Conservation (phyloP, 2,888 invertebrate genomes). For the Eucera pruinosa region DNA sequence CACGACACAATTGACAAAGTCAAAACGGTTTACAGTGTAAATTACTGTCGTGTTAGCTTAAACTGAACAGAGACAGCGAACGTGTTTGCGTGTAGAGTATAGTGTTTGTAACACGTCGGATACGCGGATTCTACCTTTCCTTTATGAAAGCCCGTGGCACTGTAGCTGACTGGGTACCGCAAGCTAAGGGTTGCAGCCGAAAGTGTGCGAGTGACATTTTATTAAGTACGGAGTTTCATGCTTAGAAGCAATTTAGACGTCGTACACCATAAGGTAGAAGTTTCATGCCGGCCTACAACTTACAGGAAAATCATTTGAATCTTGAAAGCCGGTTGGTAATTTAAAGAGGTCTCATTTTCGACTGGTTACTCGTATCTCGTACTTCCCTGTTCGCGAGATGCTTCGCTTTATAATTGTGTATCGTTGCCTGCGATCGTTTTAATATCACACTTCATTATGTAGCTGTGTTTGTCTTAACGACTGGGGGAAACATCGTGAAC, state of each 20-base stretch:
- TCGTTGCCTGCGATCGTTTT: slow-evolving; percentile 7
- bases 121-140: slow-evolving; percentile 12
- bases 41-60: slow-evolving; percentile 16
- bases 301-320: slow-evolving; percentile 32
- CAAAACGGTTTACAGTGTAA: not conserved
- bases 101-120: too few species aligned
- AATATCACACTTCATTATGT: not conserved
- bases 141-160: slow-evolving; percentile 2
- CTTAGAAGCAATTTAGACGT: slow-evolving; percentile 49
- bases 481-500: too few species aligned
- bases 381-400: slow-evolving; percentile 1
- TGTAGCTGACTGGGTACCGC: slow-evolving; percentile 36
- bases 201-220: slow-evolving; percentile 53
- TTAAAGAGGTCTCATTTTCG: slow-evolving; percentile 36
- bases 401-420: slow-evolving; percentile 15
- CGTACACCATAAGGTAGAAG: slow-evolving; percentile 21
- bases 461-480: not conserved
- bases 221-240: slow-evolving; percentile 53
- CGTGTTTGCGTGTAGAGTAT: too few species aligned
- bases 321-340: slow-evolving; percentile 27
- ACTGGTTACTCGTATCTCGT: not conserved
- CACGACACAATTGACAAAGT: not conserved
- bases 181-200: slow-evolving; percentile 10
- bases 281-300: slow-evolving; percentile 15
- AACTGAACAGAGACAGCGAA: not conserved